Base-by-base conservation (phyloP, 1,140 invertebrate genomes). In the Littorina saxatilis region DNA sequence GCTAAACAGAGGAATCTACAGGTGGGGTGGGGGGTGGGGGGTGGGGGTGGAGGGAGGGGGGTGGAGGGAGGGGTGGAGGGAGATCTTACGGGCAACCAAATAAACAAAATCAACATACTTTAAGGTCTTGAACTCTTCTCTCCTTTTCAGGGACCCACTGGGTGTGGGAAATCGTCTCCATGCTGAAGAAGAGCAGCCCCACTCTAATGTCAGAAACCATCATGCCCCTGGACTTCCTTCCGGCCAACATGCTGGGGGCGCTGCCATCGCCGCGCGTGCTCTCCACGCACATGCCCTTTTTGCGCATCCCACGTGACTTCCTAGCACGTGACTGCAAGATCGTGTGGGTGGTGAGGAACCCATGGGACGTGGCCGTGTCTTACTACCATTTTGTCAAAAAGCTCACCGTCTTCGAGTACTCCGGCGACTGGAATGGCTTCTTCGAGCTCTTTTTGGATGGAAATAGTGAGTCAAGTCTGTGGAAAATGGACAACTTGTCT, bases 131-230 rank as follows among this genome's bases (percentile, higher is more conserved):
- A 3, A 20, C n/a, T 72, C 1, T 80, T 0, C 40, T n/a, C 11
- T 32, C 35, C 40, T 2, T 37, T 61, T n/a, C 74, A 87, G 86
- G 86, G 11, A 87, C 84, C 9, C 84, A 85, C 66, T 87, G 86
- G 86, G n/a, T 82, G 27, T 87, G 86, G 86, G 86, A 87, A 47
- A 75, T 87, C 15, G 39, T 84, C 13, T 79, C 73, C 58, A 85
- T 87, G 86, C 70, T 87, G 20, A 32, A 75, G 5, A 61, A 66
- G 23, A 63, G 77, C 7, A 80, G 72, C 58, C 72, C 81, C 2
- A 80, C 83, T 43, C 76, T 82, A 17, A 37, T 74, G 0, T 52
- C 61, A 9, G 58, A 79, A 15, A 74, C 43, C 7, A 78, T 85
- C 17, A 32, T 27, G 7, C 52, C 43, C 20, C 11, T 79, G 0